Evolutionary conservation across 2,888 invertebrate genomes (phyloP), one percentile per base, ranked within the genome.

Genomic region (Bellardia bayeri): DNA sequence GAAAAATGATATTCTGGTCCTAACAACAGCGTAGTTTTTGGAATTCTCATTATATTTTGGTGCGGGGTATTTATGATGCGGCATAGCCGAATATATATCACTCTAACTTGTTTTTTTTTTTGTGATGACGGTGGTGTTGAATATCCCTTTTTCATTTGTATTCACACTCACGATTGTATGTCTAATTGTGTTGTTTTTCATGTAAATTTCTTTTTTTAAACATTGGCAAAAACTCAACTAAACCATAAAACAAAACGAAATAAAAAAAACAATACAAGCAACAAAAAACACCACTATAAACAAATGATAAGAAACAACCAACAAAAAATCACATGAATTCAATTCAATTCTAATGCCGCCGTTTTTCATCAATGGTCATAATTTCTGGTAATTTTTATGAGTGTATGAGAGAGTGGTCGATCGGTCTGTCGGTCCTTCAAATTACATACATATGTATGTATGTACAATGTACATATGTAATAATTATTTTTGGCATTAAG

Each of bases 361-460:
- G 84, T 75, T 81, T 82, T 87, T 87, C 75, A 79, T 87, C 79
- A 87, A 87, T 87, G 84, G 75, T 79, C 72, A 87, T 84, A 81
- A 83, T 76, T 83, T 82, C 58, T 83, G 63, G 51, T 54, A 16
- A 16, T 61, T 58, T 69, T 64, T 80, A 37, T 37, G 33, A 42
- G 64, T n/a, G 16, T 54, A 51, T 14, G 30, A 30, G 30, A 23
- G 37, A 37, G 37, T 37, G 37, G 6, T 4, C 6, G 23, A 23
- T 23, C 23, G 23, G 23, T 23, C 23, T 23, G 23, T 23, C 23
- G 5, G 37, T 37, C 37, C 3, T 37, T 6, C 37, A 37, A 37
- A 37, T 5, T 37, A 37, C 37, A 37, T 6, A 5, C 23, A 23
- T 23, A 23, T 1, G 1, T 23, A 23, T 37, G 37, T 37, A 6